phyloP scores from a whole-genome alignment of 2,797 vertebrate species.

The Falco biarmicus region DNA sequence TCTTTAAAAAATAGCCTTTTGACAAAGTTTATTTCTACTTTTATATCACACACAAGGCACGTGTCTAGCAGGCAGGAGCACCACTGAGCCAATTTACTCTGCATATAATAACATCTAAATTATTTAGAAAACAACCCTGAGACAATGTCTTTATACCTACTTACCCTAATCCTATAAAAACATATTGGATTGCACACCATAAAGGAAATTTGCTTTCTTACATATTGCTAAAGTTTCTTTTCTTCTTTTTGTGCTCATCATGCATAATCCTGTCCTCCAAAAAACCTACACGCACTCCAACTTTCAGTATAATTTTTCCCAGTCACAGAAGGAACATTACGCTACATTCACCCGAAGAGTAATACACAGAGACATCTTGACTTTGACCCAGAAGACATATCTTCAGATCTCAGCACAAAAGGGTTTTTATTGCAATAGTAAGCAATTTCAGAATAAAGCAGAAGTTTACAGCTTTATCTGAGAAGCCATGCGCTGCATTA shows the following conservation, averaged over 20 bases:
- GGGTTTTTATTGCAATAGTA: conserved; percentile 1
- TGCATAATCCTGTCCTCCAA: not conserved
- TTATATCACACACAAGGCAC: not conserved
- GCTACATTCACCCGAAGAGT: not conserved
- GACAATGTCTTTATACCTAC: not conserved
- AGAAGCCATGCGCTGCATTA: not conserved
- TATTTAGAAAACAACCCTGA: not conserved
- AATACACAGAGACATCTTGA: not conserved
- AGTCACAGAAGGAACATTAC: not conserved
- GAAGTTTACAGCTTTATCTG: not conserved
- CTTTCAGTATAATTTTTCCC: not conserved
- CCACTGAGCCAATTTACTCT: not conserved
- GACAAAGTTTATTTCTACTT: not conserved
- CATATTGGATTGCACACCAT: not conserved
- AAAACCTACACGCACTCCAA: not conserved
- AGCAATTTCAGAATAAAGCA: conserved; percentile 16
- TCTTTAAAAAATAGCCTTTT: not conserved
- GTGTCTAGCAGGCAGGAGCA: not conserved
- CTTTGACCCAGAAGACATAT: not conserved
- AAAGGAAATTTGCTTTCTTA: not conserved
- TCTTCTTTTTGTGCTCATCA: not conserved
- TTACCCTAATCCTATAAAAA: not conserved
- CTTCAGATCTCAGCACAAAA: conserved; percentile 20
- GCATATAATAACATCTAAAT: not conserved
- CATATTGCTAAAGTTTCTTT: not conserved